phyloP scores from a whole-genome alignment of 2,888 invertebrate species.

The Xylota segnis region DNA sequence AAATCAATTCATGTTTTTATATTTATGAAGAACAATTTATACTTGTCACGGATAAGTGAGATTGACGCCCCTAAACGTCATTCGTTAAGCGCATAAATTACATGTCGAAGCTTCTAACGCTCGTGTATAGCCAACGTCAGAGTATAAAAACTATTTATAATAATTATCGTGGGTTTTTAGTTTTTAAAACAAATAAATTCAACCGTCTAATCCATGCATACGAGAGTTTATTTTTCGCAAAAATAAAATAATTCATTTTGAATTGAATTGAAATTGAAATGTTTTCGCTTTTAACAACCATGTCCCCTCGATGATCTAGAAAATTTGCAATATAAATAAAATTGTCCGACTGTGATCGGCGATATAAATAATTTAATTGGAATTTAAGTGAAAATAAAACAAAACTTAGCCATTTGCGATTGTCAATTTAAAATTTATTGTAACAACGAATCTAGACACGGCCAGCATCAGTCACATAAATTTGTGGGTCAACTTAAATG shows the following conservation, averaged over 20 bases:
- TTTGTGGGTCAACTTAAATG: not conserved
- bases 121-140: slow-evolving; percentile 54
- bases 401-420: not conserved
- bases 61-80: slow-evolving; percentile 47
- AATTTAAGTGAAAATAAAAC: not conserved
- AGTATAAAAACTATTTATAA: slow-evolving; percentile 53
- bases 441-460: not conserved
- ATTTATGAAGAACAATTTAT: slow-evolving; percentile 26
- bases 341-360: not conserved
- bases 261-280: slow-evolving; percentile 23
- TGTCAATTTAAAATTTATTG: slow-evolving; percentile 28
- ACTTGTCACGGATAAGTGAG: slow-evolving; percentile 31
- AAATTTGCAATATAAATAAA: slow-evolving; percentile 2
- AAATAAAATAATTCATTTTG: slow-evolving; percentile 29
- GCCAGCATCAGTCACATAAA: not conserved
- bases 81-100: slow-evolving; percentile 33
- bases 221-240: slow-evolving; percentile 15
- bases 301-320: slow-evolving; percentile 13
- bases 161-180: slow-evolving; percentile 30
- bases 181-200: slow-evolving; percentile 17
- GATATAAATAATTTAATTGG: not conserved
- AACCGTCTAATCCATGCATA: not conserved
- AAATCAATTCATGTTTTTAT: slow-evolving; percentile 43
- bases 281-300: slow-evolving; percentile 43
- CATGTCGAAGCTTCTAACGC: slow-evolving; percentile 44